Evolutionary conservation across 2,888 invertebrate genomes (phyloP).

Genomic region (Melangyna quadrimaculata): DNA sequence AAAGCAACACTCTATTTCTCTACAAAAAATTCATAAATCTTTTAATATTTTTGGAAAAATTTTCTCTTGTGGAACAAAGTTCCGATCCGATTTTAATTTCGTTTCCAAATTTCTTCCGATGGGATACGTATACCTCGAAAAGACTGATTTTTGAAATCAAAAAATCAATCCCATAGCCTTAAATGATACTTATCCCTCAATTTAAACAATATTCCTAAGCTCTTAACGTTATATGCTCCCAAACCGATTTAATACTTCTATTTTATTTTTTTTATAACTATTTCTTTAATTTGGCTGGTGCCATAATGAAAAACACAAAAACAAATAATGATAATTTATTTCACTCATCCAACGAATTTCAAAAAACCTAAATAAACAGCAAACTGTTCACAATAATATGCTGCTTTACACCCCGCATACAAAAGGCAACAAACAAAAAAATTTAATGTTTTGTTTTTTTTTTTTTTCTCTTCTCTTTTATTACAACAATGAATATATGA

Average conservation of each 20-base stretch:
- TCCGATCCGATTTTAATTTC: too few relatives aligned
- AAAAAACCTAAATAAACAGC: slow-evolving; percentile 59
- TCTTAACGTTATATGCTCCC: background rate
- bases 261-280: background rate
- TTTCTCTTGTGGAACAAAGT: too few relatives aligned
- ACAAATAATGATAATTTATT: slow-evolving; percentile 56
- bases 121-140: too few relatives aligned
- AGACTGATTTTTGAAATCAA: too few relatives aligned
- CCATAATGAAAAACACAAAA: slow-evolving; percentile 25
- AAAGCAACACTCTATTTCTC: too few relatives aligned
- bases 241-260: background rate
- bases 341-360: slow-evolving; percentile 16
- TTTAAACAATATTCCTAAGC: background rate
- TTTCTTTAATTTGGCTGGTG: background rate
- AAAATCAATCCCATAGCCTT: background rate
- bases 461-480: slow-evolving; percentile 26
- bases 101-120: too few relatives aligned
- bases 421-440: background rate
- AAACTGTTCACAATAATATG: slow-evolving; percentile 55
- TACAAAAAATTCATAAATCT: too few relatives aligned
- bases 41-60: too few relatives aligned
- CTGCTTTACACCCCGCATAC: background rate
- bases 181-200: background rate
- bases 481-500: too few relatives aligned
- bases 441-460: background rate